Evolutionary conservation across 2,113 vertebrate species (phyloP).

Genomic region (Rhea pennata): DNA sequence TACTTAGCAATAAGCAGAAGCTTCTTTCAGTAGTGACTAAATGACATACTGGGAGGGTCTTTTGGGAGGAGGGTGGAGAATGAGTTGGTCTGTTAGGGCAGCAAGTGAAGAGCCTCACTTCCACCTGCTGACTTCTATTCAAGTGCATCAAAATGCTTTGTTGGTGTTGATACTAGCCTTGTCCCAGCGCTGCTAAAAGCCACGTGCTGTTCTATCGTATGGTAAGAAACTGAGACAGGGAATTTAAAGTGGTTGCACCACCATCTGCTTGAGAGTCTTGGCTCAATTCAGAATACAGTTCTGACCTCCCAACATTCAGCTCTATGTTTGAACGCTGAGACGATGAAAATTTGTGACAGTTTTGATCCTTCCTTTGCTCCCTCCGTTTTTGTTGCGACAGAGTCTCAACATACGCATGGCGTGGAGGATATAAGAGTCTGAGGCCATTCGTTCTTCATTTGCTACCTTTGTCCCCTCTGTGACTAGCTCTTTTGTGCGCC

Average conservation of each 20-base stretch:
- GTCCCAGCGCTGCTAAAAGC: background rate
- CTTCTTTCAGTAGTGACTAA: background rate
- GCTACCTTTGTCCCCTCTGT: background rate
- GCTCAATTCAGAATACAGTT: background rate
- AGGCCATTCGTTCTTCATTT: rapidly evolving
- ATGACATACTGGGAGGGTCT: background rate
- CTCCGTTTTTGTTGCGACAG: background rate
- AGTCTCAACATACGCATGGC: rapidly evolving
- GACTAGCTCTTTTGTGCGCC: background rate
- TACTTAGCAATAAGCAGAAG: background rate
- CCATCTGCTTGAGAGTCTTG: background rate
- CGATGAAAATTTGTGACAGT: background rate
- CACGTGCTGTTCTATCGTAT: background rate
- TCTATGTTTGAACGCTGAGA: background rate
- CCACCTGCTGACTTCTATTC: rapidly evolving
- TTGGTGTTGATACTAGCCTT: background rate
- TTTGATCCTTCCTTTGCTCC: background rate
- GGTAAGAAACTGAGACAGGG: background rate
- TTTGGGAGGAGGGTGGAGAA: background rate
- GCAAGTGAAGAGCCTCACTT: background rate
- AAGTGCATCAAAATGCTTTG: background rate
- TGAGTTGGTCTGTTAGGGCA: background rate
- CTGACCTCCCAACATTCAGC: background rate
- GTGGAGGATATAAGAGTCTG: background rate
- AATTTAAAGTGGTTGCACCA: background rate